Evolutionary conservation across 2,888 invertebrate species (phyloP), one percentile per base, ranked within the genome.

Genomic region (Epistrophe grossulariae): DNA sequence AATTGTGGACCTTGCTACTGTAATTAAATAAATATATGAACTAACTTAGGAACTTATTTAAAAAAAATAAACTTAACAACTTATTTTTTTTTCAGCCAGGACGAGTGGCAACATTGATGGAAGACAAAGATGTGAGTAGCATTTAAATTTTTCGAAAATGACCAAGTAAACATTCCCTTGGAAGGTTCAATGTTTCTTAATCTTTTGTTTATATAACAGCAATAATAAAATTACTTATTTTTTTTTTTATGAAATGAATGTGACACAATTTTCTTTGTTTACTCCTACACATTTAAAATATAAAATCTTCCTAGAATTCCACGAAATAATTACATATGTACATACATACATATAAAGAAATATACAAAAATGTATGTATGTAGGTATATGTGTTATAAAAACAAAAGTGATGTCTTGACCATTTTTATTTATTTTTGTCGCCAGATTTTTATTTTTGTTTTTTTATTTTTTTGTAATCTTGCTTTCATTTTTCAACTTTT

Each of bases 41-140:
- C 24, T 24, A 24, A 24, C 24, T 24, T n/a, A n/a, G n/a, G 24
- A 24, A 24, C 24, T 24, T 24, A 24, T 24, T 24, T 2, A 24
- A 24, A 24, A 24, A 24, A 24, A 24, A 24, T 24, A 24, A 24
- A 35, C 35, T 35, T 4, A 48, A 17, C 9, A 50, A 19, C 10
- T 11, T 50, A 19, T 50, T 60, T 62, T 62, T 59, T 62, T 64
- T 70, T 78, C 95, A 98, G 98, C 98, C 98, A 84, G 98, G 98
- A 78, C 94, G 98, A 91, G 98, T 98, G 48, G 98, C 97, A 13
- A 98, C 98, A 28, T 94, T 98, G 66, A 94, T 98, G 74, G 95
- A 96, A 92, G 96, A 97, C 91, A 94, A 94, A 91, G 95, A 97
- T 94, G 98, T 98, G 94, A 94, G 94, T 92, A 60, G 68, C 38